phyloP scores from a whole-genome alignment of 64 coral and sea anemone genomes.

The Actinia tenebrosa region DNA sequence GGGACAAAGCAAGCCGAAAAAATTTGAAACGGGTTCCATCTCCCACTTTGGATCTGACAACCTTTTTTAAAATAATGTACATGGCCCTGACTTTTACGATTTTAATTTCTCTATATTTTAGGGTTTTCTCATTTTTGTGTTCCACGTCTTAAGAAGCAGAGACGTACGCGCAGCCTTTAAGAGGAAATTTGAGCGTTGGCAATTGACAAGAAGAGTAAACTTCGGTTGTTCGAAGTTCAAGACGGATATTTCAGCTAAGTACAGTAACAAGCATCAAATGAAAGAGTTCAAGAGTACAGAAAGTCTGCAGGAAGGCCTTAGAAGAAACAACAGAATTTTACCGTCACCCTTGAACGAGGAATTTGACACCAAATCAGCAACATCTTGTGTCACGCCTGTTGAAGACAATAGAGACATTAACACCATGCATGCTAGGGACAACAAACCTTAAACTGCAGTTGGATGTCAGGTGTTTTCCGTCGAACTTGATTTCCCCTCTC shows the following conservation, averaged over 20 bases:
- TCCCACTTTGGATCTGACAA: too few species aligned
- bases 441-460: too few species aligned
- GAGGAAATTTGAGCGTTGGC: not conserved
- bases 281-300: too few species aligned
- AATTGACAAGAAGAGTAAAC: not conserved
- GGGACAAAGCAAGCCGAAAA: too few species aligned
- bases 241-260: too few species aligned
- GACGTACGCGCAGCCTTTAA: not conserved
- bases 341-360: not conserved
- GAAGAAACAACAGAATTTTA: not conserved
- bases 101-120: not conserved
- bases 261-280: too few species aligned
- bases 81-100: too few species aligned
- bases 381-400: not conserved
- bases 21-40: too few species aligned
- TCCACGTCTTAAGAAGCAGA: conserved; percentile 30
- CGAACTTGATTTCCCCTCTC: too few species aligned
- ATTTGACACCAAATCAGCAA: not conserved
- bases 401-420: not conserved
- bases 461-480: too few species aligned
- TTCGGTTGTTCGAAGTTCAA: not conserved
- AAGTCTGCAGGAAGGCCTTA: not conserved
- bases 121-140: conserved; percentile 40
- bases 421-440: not conserved
- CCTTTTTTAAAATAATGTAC: too few species aligned